A percentile compares a stretch with the other conserved stretches of the same genome.
Evolutionary conservation across 2,113 vertebrate genomes (phyloP).

Genomic region (Beaufortia kweichowensis): DNA sequence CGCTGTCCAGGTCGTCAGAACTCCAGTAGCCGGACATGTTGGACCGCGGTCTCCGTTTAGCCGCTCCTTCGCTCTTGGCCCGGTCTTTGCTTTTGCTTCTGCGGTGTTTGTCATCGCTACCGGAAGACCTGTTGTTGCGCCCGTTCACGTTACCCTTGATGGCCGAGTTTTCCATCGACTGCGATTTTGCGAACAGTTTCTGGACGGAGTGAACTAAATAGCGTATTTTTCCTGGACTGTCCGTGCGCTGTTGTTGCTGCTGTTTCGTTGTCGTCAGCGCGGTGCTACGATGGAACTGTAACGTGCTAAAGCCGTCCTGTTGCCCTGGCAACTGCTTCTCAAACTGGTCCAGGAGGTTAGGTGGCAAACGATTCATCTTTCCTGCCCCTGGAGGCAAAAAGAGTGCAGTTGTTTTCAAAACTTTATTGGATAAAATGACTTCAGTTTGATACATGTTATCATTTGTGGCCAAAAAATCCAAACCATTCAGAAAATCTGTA

Average conservation of each 20-base stretch:
- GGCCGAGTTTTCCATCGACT: constrained; percentile 84
- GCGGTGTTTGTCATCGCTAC: constrained; percentile 86
- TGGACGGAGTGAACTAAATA: constrained; percentile 96
- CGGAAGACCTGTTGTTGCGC: constrained; percentile 67
- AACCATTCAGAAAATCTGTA: too few species aligned
- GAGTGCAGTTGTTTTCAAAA: not conserved
- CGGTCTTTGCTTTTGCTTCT: constrained; percentile 97
- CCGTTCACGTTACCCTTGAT: constrained; percentile 87
- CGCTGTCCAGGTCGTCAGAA: constrained; percentile 92
- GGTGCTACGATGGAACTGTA: constrained; percentile 89
- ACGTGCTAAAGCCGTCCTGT: constrained; percentile 93
- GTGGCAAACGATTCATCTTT: constrained; percentile 87
- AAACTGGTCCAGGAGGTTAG: constrained; percentile 93
- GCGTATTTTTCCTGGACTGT: constrained; percentile 95
- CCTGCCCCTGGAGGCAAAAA: constrained; percentile 67
- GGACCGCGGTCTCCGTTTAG: constrained; percentile 88
- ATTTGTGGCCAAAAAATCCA: too few species aligned
- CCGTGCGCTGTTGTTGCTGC: constrained; percentile 91
- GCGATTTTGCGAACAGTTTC: constrained; percentile 89
- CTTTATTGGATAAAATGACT: too few species aligned
- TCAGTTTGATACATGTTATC: too few species aligned
- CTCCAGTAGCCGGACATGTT: constrained; percentile 99
- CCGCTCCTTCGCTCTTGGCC: constrained; percentile 84
- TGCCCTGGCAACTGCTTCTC: constrained; percentile 93
- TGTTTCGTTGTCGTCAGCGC: constrained; percentile 70